Base-by-base conservation (phyloP, 2,113 vertebrate species). In the Pedionomus torquatus region DNA sequence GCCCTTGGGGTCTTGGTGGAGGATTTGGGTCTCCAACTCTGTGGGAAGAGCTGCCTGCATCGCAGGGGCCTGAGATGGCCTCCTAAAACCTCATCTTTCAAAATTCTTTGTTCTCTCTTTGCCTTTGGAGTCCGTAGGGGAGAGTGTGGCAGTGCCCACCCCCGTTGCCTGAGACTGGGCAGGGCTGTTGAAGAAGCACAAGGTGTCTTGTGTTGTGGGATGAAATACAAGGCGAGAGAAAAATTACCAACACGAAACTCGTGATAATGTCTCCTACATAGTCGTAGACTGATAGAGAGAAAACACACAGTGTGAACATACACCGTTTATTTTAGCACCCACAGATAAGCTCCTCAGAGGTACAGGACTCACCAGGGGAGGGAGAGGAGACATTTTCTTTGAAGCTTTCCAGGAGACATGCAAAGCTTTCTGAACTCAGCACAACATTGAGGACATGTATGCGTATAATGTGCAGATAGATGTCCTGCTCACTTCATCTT, bases 241-340 rank as follows among this genome's bases (percentile, higher is more conserved):
- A 41, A 78, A 11, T 13, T 28, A 30, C 0, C 3, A 19, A 6
- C 25, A 57, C 13, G 25, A 51, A 68, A 5, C 25, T 58, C 15
- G 1, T 10, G 12, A 54, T 13, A 37, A n/a, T 1, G 18, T 30
- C 31, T 78, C 13, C 3, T 33, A 7, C 2, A 30, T 6, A n/a
- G 57, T 55, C 20, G 65, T 13, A 68, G 51, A 46, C 2, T 3
- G 43, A 64, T 7, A 30, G 25, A 51, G 19, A 85, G n/a, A n/a
- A n/a, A n/a, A n/a, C n/a, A n/a, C n/a, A n/a, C 65, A 43, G 25
- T 0, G 0, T 18, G 60, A 64, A 7, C 0, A 0, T 11, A 11
- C 9, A 20, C 31, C 16, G 4, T 44, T 52, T 82, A 84, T 87
- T 95, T 88, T 64, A 87, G 37, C 86, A 75, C 35, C 35, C 37